Conservation (phyloP, 2,113 vertebrate species). For the Sprattus sprattus region DNA sequence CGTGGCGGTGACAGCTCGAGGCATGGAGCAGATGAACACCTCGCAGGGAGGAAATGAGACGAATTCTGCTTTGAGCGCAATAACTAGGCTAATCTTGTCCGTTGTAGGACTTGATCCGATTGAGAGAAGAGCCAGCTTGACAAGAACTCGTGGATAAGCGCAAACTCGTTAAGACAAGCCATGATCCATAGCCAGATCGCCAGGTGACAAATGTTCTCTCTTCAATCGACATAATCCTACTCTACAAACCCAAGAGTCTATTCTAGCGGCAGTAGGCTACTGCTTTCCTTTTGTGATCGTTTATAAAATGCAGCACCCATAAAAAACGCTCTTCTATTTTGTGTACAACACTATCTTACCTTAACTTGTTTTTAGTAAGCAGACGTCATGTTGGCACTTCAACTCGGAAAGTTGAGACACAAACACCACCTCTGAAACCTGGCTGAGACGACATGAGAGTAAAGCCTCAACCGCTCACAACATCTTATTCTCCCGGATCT, state of each 20-base stretch:
- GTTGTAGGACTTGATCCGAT: conserved; percentile 2
- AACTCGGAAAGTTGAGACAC: neutral
- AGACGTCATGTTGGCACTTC: neutral
- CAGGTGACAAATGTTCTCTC: neutral
- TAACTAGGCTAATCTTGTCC: conserved; percentile 12
- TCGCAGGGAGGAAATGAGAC: neutral
- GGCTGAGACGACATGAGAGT: neutral
- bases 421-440: neutral
- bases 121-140: neutral
- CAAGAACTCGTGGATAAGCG: neutral
- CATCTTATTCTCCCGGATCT: neutral
- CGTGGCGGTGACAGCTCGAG: conserved; percentile 5
- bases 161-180: neutral
- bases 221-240: neutral
- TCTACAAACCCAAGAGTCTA: neutral
- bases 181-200: neutral
- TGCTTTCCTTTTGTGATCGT: neutral
- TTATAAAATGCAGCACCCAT: neutral
- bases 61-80: neutral
- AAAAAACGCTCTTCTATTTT: neutral
- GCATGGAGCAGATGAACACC: neutral
- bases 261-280: neutral
- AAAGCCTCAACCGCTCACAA: neutral
- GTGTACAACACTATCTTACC: too few relatives aligned
- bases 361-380: neutral